Evolutionary conservation across 2,888 invertebrate species (phyloP), one percentile per base, ranked within the genome.

Genomic region (Noctuana brunneofusca): DNA sequence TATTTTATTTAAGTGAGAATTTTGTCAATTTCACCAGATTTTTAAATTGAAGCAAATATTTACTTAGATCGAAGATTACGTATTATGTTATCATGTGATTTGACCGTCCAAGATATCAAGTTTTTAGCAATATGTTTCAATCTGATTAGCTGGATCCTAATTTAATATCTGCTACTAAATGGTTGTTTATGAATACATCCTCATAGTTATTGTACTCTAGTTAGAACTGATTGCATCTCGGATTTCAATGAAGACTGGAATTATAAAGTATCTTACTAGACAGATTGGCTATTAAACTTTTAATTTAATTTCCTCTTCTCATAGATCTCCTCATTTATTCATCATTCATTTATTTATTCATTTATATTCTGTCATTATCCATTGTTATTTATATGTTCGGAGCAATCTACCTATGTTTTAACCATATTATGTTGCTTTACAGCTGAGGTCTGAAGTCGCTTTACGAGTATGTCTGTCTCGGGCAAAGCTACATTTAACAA

Each of bases 141-240:
- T 18, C 43, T 11, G 9, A 9, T 43, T 18, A n/a, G 38, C 3
- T 38, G 14, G 38, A 6, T 38, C 38, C 14, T 38, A 38, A 41
- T 18, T 41, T 18, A 41, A 41, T 41, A 41, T 43, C 11, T 18
- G 43, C 11, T 43, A 18, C 43, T 18, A 11, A 18, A 16, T 43
- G 24, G 9, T n/a, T 27, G 22, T 50, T 50, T 1, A 38, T 24
- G 11, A 9, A 54, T 14, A 20, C 27, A n/a, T 27, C 22, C 48
- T 48, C 49, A 27, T 27, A 50, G 49, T 50, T 27, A 27, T 24
- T 24, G 22, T 11, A 54, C 54, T 24, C 41, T 24, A 24, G 38
- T 41, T 54, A 24, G n/a, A 41, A 41, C 54, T 41, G 54, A 54
- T 54, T 24, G 54, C 22, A 16, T 54, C 54, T 41, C 24, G 22